phyloP scores from a whole-genome alignment of 2,113 vertebrate genomes.

The Ctenodactylus gundi region DNA sequence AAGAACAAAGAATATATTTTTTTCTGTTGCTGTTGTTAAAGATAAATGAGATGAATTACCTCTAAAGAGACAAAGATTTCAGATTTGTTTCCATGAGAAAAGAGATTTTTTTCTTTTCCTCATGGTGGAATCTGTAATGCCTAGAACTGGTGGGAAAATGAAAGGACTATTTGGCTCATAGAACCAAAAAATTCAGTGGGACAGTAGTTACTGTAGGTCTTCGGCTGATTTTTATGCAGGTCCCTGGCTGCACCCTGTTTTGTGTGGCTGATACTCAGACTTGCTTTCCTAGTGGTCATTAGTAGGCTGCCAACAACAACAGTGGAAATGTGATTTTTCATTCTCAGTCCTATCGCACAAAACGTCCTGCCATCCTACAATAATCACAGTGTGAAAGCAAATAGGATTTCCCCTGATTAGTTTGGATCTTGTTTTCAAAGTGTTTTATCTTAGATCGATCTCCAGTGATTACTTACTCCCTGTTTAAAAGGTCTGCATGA shows the following conservation, averaged over 20 bases:
- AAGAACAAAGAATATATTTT: background rate
- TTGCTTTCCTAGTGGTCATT: background rate
- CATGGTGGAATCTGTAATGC: background rate
- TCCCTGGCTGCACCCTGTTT: background rate
- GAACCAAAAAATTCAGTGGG: background rate
- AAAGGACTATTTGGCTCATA: background rate
- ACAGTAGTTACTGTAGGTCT: background rate
- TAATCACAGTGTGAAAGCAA: background rate
- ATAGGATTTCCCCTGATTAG: background rate
- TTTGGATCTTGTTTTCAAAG: background rate
- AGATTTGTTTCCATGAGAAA: slow-evolving; percentile 5
- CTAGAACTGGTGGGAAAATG: background rate
- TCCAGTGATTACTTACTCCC: background rate
- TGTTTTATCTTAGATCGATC: too few relatives aligned
- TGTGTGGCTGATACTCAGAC: background rate
- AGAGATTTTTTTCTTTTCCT: slow-evolving; percentile 16
- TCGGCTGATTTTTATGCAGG: background rate
- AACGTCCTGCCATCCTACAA: background rate
- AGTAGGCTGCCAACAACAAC: background rate
- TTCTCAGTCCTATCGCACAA: too few relatives aligned
- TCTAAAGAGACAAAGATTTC: background rate
- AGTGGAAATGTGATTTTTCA: background rate
- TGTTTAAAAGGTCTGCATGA: background rate
- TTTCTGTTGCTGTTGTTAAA: too few relatives aligned
- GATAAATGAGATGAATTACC: background rate